phyloP scores from a whole-genome alignment of 2,113 vertebrate genomes.

The Tylochromis polylepis region DNA sequence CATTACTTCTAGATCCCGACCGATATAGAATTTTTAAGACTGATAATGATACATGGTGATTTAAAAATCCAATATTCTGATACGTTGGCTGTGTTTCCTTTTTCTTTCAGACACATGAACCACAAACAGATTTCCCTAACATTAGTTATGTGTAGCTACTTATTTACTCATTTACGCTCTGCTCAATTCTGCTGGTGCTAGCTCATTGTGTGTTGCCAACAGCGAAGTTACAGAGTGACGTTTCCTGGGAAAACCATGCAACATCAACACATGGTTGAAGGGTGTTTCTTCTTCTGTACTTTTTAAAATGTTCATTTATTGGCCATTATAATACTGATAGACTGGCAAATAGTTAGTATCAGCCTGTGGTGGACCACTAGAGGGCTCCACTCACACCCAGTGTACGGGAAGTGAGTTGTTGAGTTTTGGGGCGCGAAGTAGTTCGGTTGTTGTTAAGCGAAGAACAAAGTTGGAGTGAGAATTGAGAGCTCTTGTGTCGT shows the following conservation, averaged over 20 bases:
- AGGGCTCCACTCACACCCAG: too few species aligned
- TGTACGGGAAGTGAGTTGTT: too few species aligned
- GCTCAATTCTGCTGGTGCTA: fast-evolving
- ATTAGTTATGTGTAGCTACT: neutral
- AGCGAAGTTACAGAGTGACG: neutral
- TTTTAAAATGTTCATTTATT: neutral
- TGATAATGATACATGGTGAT: neutral
- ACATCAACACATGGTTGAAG: neutral
- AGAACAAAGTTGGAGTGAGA: too few species aligned
- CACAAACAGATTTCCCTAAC: neutral
- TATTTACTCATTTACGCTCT: neutral
- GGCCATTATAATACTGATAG: neutral
- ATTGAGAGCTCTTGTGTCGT: too few species aligned
- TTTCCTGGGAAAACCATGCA: neutral
- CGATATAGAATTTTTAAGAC: neutral
- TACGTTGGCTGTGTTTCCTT: neutral
- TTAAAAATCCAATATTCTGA: neutral
- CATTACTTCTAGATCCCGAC: neutral
- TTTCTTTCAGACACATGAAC: neutral
- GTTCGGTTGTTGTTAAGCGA: too few species aligned
- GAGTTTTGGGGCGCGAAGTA: too few species aligned
- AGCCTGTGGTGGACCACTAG: too few species aligned
- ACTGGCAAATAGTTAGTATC: neutral
- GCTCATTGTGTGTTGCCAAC: neutral
- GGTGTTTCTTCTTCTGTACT: neutral